Evolutionary conservation across 2,888 invertebrate species (phyloP), one percentile per base, ranked within the genome.

Genomic region (Pristionchus entomophagus): DNA sequence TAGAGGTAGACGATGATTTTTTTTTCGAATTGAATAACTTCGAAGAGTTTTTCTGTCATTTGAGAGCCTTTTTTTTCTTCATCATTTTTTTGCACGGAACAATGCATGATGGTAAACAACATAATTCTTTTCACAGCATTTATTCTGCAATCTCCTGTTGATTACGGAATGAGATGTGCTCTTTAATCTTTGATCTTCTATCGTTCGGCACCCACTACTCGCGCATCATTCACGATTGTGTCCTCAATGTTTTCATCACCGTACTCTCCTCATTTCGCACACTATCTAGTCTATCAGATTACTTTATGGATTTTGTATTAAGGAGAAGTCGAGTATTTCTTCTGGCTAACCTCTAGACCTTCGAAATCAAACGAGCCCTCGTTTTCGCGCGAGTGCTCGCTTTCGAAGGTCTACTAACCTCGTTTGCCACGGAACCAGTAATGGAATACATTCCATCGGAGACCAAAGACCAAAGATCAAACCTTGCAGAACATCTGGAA

Each of bases 121-220:
- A n/a, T n/a, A n/a, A n/a, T n/a, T n/a, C 45, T 45, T 65, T 65
- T 35, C 65, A 65, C 35, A 35, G 73, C 73, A 73, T 73, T 73
- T 73, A 73, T 73, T 73, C 73, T n/a, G 45, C 41, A 26, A 45
- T 22, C n/a, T 41, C 26, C n/a, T 41, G 22, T 38, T 73, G 73
- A 73, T 73, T 41, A 73, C 73, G 73, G 73, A 41, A 45, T 73
- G 73, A 73, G 73, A 73, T 73, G 41, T 73, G 73, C n/a, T 38
- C 41, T 73, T 73, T 35, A 19, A 41, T 69, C 69, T 69, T 62
- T 59, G 59, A 38, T 69, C 65, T 69, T 69, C n/a, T n/a, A n/a
- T n/a, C 41, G 38, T 32, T 73, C 73, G 41, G 45, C 41, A n/a
- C 26, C 65, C 14, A n/a, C 26, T 26, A n/a, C 38, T 73, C 38